Conservation (phyloP, 2,113 vertebrate genomes). For the Psilopogon haemacephalus region DNA sequence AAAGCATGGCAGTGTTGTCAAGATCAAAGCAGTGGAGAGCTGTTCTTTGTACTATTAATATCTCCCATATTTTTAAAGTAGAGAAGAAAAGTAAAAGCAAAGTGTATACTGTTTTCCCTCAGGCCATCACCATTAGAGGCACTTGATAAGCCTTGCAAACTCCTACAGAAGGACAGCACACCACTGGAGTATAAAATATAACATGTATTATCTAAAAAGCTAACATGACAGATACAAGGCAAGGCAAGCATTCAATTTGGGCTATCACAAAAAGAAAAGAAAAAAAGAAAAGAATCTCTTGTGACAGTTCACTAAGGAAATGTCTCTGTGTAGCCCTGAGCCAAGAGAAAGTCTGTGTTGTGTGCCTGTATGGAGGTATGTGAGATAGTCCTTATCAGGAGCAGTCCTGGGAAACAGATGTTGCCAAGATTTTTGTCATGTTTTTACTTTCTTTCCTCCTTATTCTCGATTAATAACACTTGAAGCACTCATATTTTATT, state of each 20-base stretch:
- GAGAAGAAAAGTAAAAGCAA: slow-evolving; percentile 62
- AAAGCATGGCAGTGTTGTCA: slow-evolving; percentile 43
- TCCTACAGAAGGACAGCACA: slow-evolving; percentile 17
- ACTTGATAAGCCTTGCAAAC: slow-evolving; percentile 44
- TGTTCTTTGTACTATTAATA: slow-evolving; percentile 60
- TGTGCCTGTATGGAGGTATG: not conserved
- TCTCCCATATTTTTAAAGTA: slow-evolving; percentile 61
- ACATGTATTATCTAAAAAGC: slow-evolving; percentile 49
- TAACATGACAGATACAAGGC: slow-evolving; percentile 70
- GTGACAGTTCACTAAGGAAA: slow-evolving; percentile 15
- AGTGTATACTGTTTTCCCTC: slow-evolving; percentile 58
- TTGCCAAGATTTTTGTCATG: not conserved
- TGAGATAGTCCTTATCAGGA: not conserved
- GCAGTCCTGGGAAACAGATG: not conserved
- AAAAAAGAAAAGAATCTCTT: not conserved
- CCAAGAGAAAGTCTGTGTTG: not conserved
- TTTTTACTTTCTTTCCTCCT: not conserved
- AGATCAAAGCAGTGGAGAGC: slow-evolving; percentile 69
- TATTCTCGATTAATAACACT: not conserved
- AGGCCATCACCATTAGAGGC: slow-evolving; percentile 65
- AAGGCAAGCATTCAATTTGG: slow-evolving; percentile 47
- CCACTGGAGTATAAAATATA: slow-evolving; percentile 34
- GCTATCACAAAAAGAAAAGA: not conserved
- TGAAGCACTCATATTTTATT: not conserved
- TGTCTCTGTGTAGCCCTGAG: not conserved